These are phyloP conservation scores for Aricia agestis DNA, from an alignment of 1,140 invertebrate genomes.

Conservation along the genomic window DNA sequence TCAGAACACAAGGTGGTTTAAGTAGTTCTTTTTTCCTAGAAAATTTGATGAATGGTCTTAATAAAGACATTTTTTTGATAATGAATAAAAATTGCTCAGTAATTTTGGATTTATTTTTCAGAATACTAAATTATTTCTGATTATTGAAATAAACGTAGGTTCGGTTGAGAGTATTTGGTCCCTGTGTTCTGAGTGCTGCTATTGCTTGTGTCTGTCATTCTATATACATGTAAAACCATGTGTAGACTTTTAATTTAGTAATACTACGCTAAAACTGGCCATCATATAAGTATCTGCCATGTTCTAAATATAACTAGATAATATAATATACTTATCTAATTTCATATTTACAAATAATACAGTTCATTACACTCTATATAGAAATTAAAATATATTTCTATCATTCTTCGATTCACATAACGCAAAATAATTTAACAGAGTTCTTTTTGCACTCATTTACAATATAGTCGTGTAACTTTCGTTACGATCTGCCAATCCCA, in stretches of 20 bases:
- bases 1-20: constrained; percentile 46
- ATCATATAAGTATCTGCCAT: constrained; percentile 78
- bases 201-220: constrained; percentile 48
- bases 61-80: too few species aligned
- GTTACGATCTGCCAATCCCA: constrained; percentile 63
- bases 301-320: constrained; percentile 75
- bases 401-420: constrained; percentile 76
- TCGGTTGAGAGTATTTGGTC: not conserved
- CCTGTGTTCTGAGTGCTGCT: constrained; percentile 14
- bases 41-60: not conserved
- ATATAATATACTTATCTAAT: constrained; percentile 77
- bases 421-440: constrained; percentile 77
- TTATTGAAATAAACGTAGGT: too few species aligned
- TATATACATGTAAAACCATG: constrained; percentile 77
- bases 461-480: constrained; percentile 67
- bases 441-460: constrained; percentile 76
- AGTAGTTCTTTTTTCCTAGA: not conserved
- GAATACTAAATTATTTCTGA: too few species aligned
- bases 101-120: too few species aligned
- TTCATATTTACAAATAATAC: constrained; percentile 78
- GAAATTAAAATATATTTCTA: constrained; percentile 76
- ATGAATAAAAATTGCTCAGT: not conserved
- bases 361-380: constrained; percentile 73
- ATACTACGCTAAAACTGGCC: constrained; percentile 78
- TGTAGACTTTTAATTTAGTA: constrained; percentile 77